Evolutionary conservation across 2,888 invertebrate species (phyloP), one percentile per base, ranked within the genome.

Genomic region (Margaritifera margaritifera): DNA sequence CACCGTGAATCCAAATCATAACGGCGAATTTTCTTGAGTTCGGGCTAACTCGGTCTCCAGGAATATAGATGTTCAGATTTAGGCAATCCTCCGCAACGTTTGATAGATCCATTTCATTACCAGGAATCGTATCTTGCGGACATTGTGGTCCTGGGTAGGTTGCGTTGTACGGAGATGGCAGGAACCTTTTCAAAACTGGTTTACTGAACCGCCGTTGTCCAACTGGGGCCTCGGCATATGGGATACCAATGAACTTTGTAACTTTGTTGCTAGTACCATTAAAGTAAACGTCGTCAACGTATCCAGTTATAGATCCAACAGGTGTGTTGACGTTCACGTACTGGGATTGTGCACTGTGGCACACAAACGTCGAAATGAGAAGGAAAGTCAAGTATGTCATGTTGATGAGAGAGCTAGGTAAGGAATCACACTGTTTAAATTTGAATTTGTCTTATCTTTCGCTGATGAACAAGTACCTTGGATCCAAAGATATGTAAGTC

Each of bases 11-110:
- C 96, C 96, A 97, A 61, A 97, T 94, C 77, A 97, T 91, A 84
- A 96, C 94, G 66, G 96, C 95, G 82, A 80, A 62, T 94, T 67
- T 72, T 24, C 58, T 42, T 11, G 61, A 54, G 1, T 24, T 56
- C 18, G 63, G 62, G 18, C 57, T 20, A 11, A 31, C 22, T 22
- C 56, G 51, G n/a, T 53, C 64, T 55, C 24, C 24, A 4, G 98
- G 97, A 56, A 96, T 95, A 96, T 96, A 97, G 77, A 98, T 93
- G 89, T 97, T 98, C 86, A 98, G 91, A 90, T 96, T 97, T 8
- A 98, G 92, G 88, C 98, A 98, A 90, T 98, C 98, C 91, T 98
- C 98, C 52, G 95, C 62, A 15, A 55, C 57, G 27, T 31, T 55
- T 24, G 42, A 53, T 19, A 58, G 24, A 59, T 53, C n/a, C 15